Percentiles rank a stretch among this genome's conserved stretches.
These are phyloP conservation scores for Amblyornis subalaris DNA, from an alignment of 2,113 vertebrate species.

Conservation along the genomic window DNA sequence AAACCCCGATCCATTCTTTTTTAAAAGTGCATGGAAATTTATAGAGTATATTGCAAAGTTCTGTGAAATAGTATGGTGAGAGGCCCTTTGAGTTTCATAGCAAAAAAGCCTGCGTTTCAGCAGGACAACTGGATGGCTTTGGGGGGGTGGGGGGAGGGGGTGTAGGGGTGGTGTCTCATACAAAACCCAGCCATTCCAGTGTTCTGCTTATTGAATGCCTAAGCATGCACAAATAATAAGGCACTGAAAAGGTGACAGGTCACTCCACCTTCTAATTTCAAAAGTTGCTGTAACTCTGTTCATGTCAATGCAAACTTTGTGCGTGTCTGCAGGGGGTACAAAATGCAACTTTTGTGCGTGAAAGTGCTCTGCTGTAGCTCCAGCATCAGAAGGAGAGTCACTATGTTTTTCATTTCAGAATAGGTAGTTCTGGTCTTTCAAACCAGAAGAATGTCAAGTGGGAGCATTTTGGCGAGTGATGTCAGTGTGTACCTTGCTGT, in stretches of 20 bases:
- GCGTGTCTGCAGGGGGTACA: not conserved
- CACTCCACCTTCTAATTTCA: not conserved
- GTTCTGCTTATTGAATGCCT: not conserved
- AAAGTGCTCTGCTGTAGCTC: not conserved
- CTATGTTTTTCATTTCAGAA: not conserved
- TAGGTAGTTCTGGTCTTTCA: not conserved
- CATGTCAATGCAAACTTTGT: not conserved
- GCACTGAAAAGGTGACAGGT: not conserved
- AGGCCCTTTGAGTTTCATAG: not conserved
- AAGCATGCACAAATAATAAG: not conserved
- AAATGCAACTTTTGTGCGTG: not conserved
- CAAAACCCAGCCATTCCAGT: not conserved
- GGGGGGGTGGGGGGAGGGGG: not conserved
- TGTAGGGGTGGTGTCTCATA: not conserved
- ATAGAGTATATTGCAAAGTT: not conserved
- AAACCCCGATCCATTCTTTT: not conserved
- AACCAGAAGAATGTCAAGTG: not conserved
- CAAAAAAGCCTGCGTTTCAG: not conserved
- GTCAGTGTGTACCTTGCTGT: not conserved
- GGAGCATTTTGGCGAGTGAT: not conserved
- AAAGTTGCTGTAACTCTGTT: not conserved
- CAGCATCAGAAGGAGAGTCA: not conserved
- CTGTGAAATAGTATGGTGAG: not conserved
- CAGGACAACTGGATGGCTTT: not conserved
- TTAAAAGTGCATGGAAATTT: not conserved